phyloP scores from a whole-genome alignment of 1,140 invertebrate species.

The Araneus ventricosus region DNA sequence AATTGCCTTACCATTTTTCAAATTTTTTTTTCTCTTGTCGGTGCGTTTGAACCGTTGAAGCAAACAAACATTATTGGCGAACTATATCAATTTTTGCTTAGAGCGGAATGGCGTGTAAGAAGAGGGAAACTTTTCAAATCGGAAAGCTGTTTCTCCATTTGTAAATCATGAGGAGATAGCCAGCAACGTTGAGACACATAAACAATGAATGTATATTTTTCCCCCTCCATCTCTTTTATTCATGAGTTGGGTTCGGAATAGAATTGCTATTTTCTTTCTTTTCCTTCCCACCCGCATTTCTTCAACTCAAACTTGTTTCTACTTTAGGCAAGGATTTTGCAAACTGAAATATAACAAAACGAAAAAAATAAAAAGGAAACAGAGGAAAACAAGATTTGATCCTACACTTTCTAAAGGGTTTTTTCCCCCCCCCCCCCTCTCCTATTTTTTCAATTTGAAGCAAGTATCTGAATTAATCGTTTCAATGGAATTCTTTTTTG shows the following conservation, averaged over 20 bases:
- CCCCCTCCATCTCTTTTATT: slow-evolving; percentile 40
- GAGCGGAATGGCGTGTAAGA: slow-evolving; percentile 20
- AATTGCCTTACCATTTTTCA: not conserved
- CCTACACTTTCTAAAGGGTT: slow-evolving; percentile 6
- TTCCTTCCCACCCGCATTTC: not conserved
- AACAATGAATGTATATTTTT: slow-evolving; percentile 59
- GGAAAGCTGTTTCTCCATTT: slow-evolving; percentile 20
- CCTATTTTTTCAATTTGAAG: not conserved
- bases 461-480: slow-evolving; percentile 47
- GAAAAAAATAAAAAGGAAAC: not conserved
- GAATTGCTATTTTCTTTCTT: slow-evolving; percentile 44
- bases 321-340: slow-evolving; percentile 27
- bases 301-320: slow-evolving; percentile 58
- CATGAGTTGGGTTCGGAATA: slow-evolving; percentile 42
- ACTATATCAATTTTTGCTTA: slow-evolving; percentile 55
- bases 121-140: slow-evolving; percentile 7
- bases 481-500: slow-evolving; percentile 14
- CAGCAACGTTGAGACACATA: slow-evolving; percentile 17
- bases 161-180: slow-evolving; percentile 60
- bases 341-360: slow-evolving; percentile 23
- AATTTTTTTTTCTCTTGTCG: not conserved
- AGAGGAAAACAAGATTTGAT: slow-evolving; percentile 45
- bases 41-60: not conserved
- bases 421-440: not conserved
- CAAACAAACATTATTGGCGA: slow-evolving; percentile 33